Base-by-base conservation (phyloP, 2,888 invertebrate species). In the Heliconius aoede region DNA sequence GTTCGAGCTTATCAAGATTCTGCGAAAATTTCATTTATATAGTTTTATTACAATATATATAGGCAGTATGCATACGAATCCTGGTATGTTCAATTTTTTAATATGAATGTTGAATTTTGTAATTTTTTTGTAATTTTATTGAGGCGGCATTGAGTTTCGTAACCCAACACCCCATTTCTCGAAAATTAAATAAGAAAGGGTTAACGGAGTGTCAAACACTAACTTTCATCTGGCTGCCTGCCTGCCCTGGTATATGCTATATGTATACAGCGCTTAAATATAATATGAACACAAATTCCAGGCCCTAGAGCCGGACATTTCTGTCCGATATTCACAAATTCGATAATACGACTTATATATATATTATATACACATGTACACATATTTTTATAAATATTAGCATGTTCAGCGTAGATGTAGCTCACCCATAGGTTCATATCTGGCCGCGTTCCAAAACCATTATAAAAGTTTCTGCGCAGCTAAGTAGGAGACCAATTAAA, bases 401-500 rank as follows among this genome's bases (percentile, higher is more conserved):
- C 30, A 69, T 30, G 46, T 40, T 74, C 40, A 51, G 65, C 46
- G 62, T 62, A 68, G 72, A 64, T 74, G 65, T 76, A 60, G 75
- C 32, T 60, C 36, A 21, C 30, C 46, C 76, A 75, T 74, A 65
- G 65, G 76, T 76, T 72, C 55, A 72, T 28, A 61, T 55, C 85
- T 91, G 92, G 92, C 90, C 55, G n/a, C 76, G 82, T 80, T 90
- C 91, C 92, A 92, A 88, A 89, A 84, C 88, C 88, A 91, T 92
- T 91, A 91, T 87, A 89, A 91, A 90, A 91, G 86, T 90, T 90
- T 87, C 87, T 84, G 85, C 86, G 81, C 85, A 82, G 82, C 88
- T 90, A 90, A 91, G 89, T 90, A 87, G 88, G 86, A 82, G 86
- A 86, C 89, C 89, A 88, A 88, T 90, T 88, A 89, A 90, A 90